Evolutionary conservation across 2,888 invertebrate genomes (phyloP).

Genomic region (Trachelus tabidus): DNA sequence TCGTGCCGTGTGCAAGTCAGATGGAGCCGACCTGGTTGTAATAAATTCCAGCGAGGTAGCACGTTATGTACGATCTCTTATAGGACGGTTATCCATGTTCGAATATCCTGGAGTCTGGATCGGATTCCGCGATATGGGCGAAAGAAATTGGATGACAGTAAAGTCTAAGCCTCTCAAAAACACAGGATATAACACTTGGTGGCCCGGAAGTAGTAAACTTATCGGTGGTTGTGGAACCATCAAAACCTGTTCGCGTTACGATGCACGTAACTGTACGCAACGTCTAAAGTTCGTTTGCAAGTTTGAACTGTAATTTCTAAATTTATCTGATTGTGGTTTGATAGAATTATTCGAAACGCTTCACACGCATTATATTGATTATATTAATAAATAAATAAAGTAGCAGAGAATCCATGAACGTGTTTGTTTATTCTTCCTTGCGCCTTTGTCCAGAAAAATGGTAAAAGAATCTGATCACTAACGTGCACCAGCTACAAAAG

Average conservation of each 20-base stretch:
- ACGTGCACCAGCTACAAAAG: not conserved
- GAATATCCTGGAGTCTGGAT: slow-evolving; percentile 12
- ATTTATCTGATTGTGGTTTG: not conserved
- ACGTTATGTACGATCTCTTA: slow-evolving; percentile 4
- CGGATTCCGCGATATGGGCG: slow-evolving; percentile 11
- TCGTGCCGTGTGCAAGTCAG: slow-evolving; percentile 5
- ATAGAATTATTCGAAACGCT: not conserved
- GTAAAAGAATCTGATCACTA: not conserved
- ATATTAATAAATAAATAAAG: not conserved
- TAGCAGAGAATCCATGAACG: not conserved
- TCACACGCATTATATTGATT: not conserved
- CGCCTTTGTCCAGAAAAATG: not conserved
- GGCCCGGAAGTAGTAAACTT: not conserved
- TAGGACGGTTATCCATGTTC: not conserved
- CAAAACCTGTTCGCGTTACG: slow-evolving; percentile 12
- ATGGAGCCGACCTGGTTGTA: slow-evolving; percentile 8
- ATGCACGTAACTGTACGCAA: not conserved
- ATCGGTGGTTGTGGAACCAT: slow-evolving; percentile 9
- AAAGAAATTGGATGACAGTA: slow-evolving; percentile 13
- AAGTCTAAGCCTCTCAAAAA: not conserved
- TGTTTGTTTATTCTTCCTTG: not conserved
- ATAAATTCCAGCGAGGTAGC: slow-evolving; percentile 19
- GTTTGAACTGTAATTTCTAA: not conserved
- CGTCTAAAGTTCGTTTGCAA: not conserved
- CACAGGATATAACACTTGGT: slow-evolving; percentile 19